Conservation (phyloP, 2,797 vertebrate species). For the Ambastaia sidthimunki region DNA sequence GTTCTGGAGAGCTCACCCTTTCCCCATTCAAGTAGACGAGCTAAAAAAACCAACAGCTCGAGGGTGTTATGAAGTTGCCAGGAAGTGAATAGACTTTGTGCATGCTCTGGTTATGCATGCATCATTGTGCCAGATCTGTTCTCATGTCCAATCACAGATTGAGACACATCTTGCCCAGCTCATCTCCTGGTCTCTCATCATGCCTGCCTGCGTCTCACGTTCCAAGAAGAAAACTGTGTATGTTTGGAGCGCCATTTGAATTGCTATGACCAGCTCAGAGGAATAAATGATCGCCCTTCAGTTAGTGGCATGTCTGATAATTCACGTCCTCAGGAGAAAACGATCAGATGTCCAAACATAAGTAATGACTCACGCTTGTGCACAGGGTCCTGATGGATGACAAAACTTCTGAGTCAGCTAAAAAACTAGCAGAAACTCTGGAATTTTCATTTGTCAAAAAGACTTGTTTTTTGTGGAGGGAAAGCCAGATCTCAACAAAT, state of each 20-base stretch:
- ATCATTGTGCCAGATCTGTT: conserved; percentile 33
- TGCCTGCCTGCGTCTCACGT: background rate
- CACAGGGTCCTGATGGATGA: conserved; percentile 21
- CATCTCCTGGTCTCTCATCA: conserved; percentile 9
- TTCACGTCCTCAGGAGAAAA: conserved; percentile 54
- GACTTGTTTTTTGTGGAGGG: conserved; percentile 42
- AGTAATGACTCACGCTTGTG: conserved; percentile 53
- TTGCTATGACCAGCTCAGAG: conserved; percentile 45
- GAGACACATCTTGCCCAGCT: conserved; percentile 26
- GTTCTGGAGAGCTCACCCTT: background rate
- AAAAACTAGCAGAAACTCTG: conserved; percentile 49
- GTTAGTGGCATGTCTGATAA: conserved; percentile 55
- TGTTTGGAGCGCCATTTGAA: conserved; percentile 41
- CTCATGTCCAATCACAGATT: conserved; percentile 30
- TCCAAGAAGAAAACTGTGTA: conserved; percentile 36
- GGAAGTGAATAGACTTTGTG: background rate
- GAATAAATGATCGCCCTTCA: conserved; percentile 57
- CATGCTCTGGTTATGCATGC: conserved; percentile 22
- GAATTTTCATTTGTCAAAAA: conserved; percentile 37
- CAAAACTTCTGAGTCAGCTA: conserved; percentile 55
- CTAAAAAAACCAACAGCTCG: background rate
- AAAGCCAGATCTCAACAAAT: conserved; percentile 50
- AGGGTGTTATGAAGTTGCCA: background rate
- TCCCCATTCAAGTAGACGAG: background rate
- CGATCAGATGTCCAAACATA: conserved; percentile 58